These are phyloP conservation scores for Zelostemma sp. DNA, from an alignment of 1,140 invertebrate species.

Conservation along the genomic window DNA sequence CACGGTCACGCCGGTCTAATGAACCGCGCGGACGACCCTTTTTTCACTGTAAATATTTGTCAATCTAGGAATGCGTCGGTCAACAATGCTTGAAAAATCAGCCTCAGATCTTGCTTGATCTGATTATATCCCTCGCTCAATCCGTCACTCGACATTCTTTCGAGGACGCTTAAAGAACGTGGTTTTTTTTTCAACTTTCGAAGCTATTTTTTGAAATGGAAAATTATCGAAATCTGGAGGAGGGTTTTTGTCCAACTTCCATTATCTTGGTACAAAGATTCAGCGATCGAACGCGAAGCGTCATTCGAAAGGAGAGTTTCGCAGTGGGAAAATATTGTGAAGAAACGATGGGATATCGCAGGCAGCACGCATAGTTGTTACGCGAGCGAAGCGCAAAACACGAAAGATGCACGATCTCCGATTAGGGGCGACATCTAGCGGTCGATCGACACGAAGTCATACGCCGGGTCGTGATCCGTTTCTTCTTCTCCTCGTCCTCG, in stretches of 20 bases:
- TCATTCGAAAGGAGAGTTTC: not conserved
- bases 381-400: slow-evolving; percentile 23
- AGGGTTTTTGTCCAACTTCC: too few relatives aligned
- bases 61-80: not conserved
- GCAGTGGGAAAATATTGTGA: not conserved
- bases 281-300: too few relatives aligned
- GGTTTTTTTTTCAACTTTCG: too few relatives aligned
- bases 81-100: not conserved
- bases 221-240: not conserved
- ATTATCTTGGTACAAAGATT: too few relatives aligned
- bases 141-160: not conserved
- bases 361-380: slow-evolving; percentile 35
- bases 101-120: not conserved
- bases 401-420: slow-evolving; percentile 44
- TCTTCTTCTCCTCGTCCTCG: not conserved
- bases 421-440: slow-evolving; percentile 46
- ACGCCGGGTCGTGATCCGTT: slow-evolving; percentile 32
- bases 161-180: too few relatives aligned
- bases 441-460: slow-evolving; percentile 43
- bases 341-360: not conserved
- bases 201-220: not conserved
- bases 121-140: not conserved
- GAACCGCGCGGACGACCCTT: not conserved
- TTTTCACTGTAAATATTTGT: slow-evolving; percentile 4
- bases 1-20: not conserved